Evolutionary conservation across 2,113 vertebrate species (phyloP), one percentile per base, ranked within the genome.

Genomic region (rabbit (Oryctolagus cuniculus)): DNA sequence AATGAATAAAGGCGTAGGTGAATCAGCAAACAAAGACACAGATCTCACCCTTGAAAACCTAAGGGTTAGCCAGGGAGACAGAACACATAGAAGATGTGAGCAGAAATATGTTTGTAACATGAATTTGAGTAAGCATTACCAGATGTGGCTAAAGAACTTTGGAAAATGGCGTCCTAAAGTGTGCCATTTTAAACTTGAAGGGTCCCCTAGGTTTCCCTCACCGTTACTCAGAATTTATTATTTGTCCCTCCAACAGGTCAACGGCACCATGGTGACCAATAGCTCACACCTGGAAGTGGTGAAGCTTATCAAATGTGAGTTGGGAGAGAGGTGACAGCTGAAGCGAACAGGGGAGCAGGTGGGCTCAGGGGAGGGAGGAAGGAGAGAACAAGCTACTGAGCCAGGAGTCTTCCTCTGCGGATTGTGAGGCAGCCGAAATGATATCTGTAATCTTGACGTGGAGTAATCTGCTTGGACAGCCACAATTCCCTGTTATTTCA

Each of bases 271-370:
- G 98, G 99, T 99, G 95, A 98, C 99, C 83, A 99, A 99, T 96
- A 99, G 99, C 98, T 99, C 99, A 9, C 99, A 99, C 94, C 98
- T 99, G 90, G 99, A 99, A 94, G 99, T 99, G 86, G 99, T 99
- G 66, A 99, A 99, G 97, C 99, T 99, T 92, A 99, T 99, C 98
- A 99, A 99, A 97, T 99, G 99, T 99, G 97, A 99, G 99, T 98
- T 58, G 17, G 29, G 19, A 34, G 9, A 79, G 5, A 49, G 66
- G 24, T 9, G 70, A 44, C 15, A 34, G 5, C 22, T 49, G 19
- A 25, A 24, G 79, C 61, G 73, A 63, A 11, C 22, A 29, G 17
- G 38, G 82, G 31, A 64, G 29, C 73, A 70, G n/a, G 19, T 70
- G 49, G 80, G 38, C 10, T 67, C 12, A 31, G 36, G 29, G 17